Conservation (phyloP, 2,797 vertebrate species). For the Pagetopsis macropterus region DNA sequence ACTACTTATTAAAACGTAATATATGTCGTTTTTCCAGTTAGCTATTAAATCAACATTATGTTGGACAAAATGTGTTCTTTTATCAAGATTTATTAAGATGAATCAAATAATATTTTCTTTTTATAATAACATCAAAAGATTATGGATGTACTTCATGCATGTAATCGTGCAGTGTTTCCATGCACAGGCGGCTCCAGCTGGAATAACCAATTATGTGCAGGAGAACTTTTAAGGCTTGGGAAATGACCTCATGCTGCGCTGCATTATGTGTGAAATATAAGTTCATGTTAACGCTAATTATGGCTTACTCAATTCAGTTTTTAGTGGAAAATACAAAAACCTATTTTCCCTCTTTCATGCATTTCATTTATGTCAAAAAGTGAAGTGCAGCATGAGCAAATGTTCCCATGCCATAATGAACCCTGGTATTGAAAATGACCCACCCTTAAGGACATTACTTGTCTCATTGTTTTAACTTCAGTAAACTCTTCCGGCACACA, state of each 20-base stretch:
- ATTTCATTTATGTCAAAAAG: background rate
- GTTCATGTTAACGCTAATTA: background rate
- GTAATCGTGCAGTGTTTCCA: conserved; percentile 26
- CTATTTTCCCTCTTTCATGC: background rate
- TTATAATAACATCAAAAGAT: conserved; percentile 25
- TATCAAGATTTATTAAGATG: conserved; percentile 6
- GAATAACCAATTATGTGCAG: background rate
- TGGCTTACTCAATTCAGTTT: background rate
- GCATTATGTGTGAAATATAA: conserved; percentile 6
- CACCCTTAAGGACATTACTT: background rate
- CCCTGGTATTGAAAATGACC: background rate
- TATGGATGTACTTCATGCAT: conserved; percentile 8
- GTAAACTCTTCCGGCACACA: conserved; percentile 23
- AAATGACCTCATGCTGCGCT: conserved; percentile 31
- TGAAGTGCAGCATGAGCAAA: conserved; percentile 16
- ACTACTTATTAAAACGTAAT: background rate
- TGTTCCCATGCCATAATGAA: conserved; percentile 21
- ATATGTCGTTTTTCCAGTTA: conserved; percentile 17
- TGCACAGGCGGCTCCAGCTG: background rate
- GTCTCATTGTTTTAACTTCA: conserved; percentile 17
- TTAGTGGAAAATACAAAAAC: background rate
- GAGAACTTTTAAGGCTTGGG: conserved; percentile 9
- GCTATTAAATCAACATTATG: conserved; percentile 14
- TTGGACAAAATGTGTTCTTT: conserved; percentile 15
- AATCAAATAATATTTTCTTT: conserved; percentile 8